Evolutionary conservation across 2,888 invertebrate genomes (phyloP), one percentile per base, ranked within the genome.

Genomic region (Melanotus villosus): DNA sequence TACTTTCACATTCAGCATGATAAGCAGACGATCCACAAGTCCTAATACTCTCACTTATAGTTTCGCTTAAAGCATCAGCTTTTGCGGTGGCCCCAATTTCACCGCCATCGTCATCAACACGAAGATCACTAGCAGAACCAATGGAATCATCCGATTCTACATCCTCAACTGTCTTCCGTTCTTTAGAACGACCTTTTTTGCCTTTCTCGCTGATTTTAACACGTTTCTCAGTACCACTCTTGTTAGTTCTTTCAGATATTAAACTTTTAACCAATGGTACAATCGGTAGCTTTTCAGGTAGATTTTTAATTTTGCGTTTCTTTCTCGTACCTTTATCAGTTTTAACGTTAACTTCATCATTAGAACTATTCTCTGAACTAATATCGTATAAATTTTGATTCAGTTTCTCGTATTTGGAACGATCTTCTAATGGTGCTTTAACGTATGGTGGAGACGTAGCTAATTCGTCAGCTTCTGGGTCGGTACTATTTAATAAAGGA

Each of bases 331-430:
- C 79, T 19, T 82, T 81, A 14, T 83, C 84, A 26, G 80, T 81
- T 57, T 83, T 84, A 45, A 73, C 69, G 19, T 83, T 82, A 0
- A 83, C 82, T 72, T 85, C 85, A 36, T 87, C 87, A 18, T 80
- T 78, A 6, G 80, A 82, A 43, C 87, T 88, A 77, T 88, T 88
- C 75, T 88, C 88, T 0, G 83, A 83, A 63, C 82, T 68, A 84
- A 88, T 41, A 88, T 90, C 90, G 71, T 86, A 87, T 0, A 81
- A 80, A 73, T 89, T 89, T 79, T 88, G 89, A 1, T 90, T 88
- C 50, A 94, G 84, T 81, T 93, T 93, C 78, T 93, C 92, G 79
- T 93, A 94, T 78, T 92, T 93, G 16, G 92, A 91, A 26, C 93
- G 87, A 80, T 92, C 91, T 77, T 92, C 92, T 2, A 90, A 75